These are phyloP conservation scores for Clavelina lepadiformis DNA, from an alignment of 23 tunicate species.

Conservation along the genomic window DNA sequence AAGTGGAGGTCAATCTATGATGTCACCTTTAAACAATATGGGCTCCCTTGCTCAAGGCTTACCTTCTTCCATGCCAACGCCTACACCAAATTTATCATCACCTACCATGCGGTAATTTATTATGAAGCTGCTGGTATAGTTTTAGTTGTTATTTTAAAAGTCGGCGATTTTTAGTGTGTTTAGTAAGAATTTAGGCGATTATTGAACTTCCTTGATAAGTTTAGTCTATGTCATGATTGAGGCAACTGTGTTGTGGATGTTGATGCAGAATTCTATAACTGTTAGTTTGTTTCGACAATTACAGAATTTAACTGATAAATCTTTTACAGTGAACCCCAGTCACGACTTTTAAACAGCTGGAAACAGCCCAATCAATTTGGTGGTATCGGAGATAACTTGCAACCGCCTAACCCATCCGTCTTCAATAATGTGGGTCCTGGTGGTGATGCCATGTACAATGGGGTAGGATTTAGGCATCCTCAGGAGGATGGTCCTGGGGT, in stretches of 20 bases:
- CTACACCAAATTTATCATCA: conserved; percentile 16
- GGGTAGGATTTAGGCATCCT: conserved; percentile 4
- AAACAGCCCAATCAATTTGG: conserved; percentile 41
- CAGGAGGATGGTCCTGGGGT: too few species aligned
- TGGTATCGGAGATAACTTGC: conserved; percentile 17
- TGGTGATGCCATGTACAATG: conserved; percentile 35
- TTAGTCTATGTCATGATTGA: too few species aligned
- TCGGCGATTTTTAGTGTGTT: too few species aligned
- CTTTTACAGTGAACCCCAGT: conserved; percentile 38
- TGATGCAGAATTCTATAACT: too few species aligned
- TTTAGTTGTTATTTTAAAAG: too few species aligned
- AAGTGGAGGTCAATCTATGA: conserved; percentile 28
- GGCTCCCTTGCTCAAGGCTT: conserved; percentile 39
- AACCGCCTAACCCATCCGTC: conserved; percentile 23
- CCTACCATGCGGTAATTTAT: conserved; percentile 17
- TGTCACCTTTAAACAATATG: conserved; percentile 59
- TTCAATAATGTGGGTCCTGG: conserved; percentile 31
- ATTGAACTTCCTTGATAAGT: too few species aligned
- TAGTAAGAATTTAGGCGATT: too few species aligned
- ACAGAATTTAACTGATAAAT: neutral
- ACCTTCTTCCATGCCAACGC: conserved; percentile 10
- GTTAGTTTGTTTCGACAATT: neutral
- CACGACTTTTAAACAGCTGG: conserved; percentile 42
- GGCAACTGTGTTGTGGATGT: too few species aligned
- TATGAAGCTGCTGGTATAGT: too few species aligned